A percentile compares a stretch with the other conserved stretches of the same genome.
These are phyloP conservation scores for Eudemis profundana DNA, from an alignment of 2,888 invertebrate species.

Conservation along the genomic window DNA sequence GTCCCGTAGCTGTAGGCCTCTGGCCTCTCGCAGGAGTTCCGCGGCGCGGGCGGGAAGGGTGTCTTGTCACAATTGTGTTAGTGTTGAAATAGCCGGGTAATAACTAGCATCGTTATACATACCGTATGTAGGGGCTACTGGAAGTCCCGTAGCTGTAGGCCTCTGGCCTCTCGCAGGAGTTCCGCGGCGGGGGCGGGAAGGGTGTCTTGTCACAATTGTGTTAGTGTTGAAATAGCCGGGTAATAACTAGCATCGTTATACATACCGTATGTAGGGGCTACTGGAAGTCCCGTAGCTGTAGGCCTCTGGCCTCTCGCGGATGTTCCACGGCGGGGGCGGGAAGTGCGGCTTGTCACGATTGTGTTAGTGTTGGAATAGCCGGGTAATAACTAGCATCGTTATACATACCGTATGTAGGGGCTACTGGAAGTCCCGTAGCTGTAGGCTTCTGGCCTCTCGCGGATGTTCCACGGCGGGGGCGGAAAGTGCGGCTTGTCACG, in stretches of 20 bases:
- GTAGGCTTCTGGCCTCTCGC: constrained; percentile 42
- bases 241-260: constrained; percentile 73
- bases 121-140: not conserved
- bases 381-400: not conserved
- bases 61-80: constrained; percentile 83
- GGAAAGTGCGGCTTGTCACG: constrained; percentile 87
- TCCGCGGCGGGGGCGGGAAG: constrained; percentile 86
- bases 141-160: constrained; percentile 39
- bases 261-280: no score
- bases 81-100: constrained; percentile 84
- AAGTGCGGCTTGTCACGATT: not conserved
- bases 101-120: constrained; percentile 63
- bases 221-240: constrained; percentile 84
- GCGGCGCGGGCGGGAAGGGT: constrained; percentile 87
- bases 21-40: constrained; percentile 57
- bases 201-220: constrained; percentile 85
- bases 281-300: no score
- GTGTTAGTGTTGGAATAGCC: not conserved
- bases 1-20: constrained; percentile 52
- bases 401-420: not conserved
- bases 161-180: constrained; percentile 47
- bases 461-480: constrained; percentile 77
- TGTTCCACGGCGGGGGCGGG: no score
- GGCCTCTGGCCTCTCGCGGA: not conserved
- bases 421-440: constrained; percentile 32